These are phyloP conservation scores for Bos taurus DNA, from an alignment of 2,113 vertebrate species.

Conservation along the genomic window DNA sequence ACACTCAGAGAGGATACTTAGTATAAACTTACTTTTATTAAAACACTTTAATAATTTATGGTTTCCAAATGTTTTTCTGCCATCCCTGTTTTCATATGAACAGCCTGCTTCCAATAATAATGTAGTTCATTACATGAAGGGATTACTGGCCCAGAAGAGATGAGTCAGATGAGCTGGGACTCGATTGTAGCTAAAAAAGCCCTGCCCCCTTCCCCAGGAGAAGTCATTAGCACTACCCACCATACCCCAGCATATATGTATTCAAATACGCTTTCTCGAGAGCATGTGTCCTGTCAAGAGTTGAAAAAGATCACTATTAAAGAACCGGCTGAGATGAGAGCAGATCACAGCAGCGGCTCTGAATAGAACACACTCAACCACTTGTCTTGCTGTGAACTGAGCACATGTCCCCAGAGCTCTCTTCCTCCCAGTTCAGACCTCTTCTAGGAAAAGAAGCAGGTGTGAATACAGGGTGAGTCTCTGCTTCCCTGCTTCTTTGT, in stretches of 20 bases:
- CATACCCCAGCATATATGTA: background rate
- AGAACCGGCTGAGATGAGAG: background rate
- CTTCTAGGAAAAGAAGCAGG: background rate
- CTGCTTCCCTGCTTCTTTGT: background rate
- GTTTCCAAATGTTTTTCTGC: background rate
- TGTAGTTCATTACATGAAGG: background rate
- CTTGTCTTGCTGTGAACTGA: background rate
- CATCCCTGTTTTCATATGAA: background rate
- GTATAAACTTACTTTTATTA: slow-evolving; percentile 32
- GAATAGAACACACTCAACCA: background rate
- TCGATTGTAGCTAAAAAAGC: background rate
- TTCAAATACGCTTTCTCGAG: background rate
- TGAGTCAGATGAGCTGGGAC: background rate
- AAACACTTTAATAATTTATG: slow-evolving; percentile 8
- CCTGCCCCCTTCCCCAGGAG: background rate
- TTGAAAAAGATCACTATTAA: background rate
- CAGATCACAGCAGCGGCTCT: background rate
- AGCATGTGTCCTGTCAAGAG: background rate
- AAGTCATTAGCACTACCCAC: background rate
- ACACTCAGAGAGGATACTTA: background rate
- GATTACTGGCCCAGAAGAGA: background rate
- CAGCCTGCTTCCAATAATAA: background rate
- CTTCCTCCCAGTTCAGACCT: background rate
- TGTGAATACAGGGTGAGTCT: background rate
- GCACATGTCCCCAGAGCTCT: background rate